Conservation (phyloP, 2,888 invertebrate genomes). For the Cataglyphis cursor region DNA sequence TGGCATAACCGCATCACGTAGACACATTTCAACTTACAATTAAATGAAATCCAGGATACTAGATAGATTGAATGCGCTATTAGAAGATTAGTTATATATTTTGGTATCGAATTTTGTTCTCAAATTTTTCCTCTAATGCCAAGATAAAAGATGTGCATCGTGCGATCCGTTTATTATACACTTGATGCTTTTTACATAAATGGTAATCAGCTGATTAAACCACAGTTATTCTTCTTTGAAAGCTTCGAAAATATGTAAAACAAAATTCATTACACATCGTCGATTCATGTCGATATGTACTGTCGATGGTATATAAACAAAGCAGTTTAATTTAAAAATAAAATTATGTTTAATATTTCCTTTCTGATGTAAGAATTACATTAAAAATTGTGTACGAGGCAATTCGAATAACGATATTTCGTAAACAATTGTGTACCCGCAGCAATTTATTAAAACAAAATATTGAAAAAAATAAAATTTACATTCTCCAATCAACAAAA, state of each 20-base stretch:
- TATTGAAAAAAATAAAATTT: conserved; percentile 46
- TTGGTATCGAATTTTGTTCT: background rate
- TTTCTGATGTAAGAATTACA: background rate
- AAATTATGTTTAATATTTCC: background rate
- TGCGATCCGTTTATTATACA: conserved; percentile 3
- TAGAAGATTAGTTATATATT: conserved; percentile 8
- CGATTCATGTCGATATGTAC: background rate
- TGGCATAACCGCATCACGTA: conserved; percentile 23
- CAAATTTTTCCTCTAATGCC: background rate
- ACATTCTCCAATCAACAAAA: conserved; percentile 21
- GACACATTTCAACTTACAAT: conserved; percentile 1
- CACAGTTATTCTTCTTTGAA: conserved; percentile 1
- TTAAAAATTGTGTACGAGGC: background rate
- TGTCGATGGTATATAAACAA: background rate
- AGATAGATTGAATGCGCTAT: conserved; percentile 32
- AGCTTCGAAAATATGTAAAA: background rate
- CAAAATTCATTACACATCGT: background rate
- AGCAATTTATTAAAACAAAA: conserved; percentile 22
- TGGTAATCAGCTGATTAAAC: conserved; percentile 16
- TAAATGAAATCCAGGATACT: conserved; percentile 6
- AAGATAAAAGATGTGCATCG: conserved; percentile 3
- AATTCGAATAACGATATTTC: conserved; percentile 30
- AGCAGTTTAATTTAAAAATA: conserved; percentile 2
- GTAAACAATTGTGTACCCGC: conserved; percentile 3
- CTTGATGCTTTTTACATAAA: background rate